Evolutionary conservation across 2,113 vertebrate species (phyloP).

Genomic region (Gambusia affinis): DNA sequence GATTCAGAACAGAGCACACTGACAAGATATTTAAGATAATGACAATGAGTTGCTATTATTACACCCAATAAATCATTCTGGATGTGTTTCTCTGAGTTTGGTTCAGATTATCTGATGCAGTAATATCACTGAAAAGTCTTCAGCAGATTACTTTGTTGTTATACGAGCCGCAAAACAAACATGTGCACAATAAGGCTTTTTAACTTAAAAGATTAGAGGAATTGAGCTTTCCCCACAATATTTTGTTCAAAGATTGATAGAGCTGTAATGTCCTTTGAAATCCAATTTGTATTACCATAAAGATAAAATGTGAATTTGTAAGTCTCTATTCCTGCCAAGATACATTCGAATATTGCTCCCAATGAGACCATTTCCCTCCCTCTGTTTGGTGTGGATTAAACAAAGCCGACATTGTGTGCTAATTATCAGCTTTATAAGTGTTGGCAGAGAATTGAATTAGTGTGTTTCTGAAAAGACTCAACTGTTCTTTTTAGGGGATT

Average conservation of each 20-base stretch:
- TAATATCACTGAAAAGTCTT: neutral
- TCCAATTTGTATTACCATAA: neutral
- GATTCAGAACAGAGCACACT: constrained; percentile 15
- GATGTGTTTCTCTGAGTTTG: neutral
- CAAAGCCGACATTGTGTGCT: neutral
- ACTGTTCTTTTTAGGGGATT: neutral
- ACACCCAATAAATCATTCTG: too few species aligned
- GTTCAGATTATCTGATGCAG: neutral
- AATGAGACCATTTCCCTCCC: neutral
- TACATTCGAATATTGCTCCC: neutral
- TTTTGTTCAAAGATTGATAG: neutral
- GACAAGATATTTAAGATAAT: neutral
- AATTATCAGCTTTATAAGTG: neutral
- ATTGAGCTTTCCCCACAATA: neutral
- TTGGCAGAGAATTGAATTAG: neutral
- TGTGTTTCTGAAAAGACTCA: neutral
- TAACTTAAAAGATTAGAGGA: neutral
- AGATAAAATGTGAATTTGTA: neutral
- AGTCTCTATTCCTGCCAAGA: neutral
- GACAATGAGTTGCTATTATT: too few species aligned
- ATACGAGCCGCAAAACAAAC: neutral
- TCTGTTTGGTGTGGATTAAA: neutral
- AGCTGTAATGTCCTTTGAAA: neutral
- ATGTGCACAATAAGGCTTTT: neutral
- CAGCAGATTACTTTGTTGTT: neutral